Percentiles rank a stretch among this genome's conserved stretches.
Conservation (phyloP, 2,797 vertebrate genomes). For the Chloroceryle amazona region DNA sequence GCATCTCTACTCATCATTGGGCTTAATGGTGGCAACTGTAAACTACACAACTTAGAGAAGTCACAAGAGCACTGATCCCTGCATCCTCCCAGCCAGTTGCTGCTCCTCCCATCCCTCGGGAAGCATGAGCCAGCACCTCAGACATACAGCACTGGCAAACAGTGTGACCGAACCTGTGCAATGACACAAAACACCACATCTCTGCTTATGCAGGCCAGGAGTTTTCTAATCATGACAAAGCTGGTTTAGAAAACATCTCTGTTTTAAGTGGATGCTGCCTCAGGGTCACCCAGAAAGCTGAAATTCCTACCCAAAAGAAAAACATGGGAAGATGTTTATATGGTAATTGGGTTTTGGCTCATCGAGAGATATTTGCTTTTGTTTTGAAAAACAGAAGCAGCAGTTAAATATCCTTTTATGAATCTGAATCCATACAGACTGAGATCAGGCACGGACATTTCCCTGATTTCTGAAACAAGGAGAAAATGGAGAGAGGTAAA, state of each 20-base stretch:
- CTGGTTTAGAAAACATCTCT: not conserved
- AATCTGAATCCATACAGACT: not conserved
- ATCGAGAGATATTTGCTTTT: not conserved
- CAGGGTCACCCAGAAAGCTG: not conserved
- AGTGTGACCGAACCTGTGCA: fast-evolving
- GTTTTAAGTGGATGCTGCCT: not conserved
- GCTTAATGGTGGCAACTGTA: not conserved
- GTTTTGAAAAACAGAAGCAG: not conserved
- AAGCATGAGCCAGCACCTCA: fast-evolving
- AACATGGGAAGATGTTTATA: not conserved
- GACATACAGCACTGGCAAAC: not conserved
- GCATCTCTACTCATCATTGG: fast-evolving
- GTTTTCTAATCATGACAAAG: fast-evolving
- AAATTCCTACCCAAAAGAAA: not conserved
- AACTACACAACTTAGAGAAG: not conserved
- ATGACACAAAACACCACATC: not conserved
- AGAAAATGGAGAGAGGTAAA: not conserved
- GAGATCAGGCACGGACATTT: not conserved
- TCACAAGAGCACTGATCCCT: not conserved
- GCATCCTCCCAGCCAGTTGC: not conserved
- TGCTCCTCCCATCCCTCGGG: not conserved
- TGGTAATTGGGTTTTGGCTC: not conserved
- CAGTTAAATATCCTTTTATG: not conserved
- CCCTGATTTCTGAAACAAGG: not conserved
- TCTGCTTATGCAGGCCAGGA: not conserved